Conservation (phyloP, 1,140 invertebrate species). For the Nomia melanderi region DNA sequence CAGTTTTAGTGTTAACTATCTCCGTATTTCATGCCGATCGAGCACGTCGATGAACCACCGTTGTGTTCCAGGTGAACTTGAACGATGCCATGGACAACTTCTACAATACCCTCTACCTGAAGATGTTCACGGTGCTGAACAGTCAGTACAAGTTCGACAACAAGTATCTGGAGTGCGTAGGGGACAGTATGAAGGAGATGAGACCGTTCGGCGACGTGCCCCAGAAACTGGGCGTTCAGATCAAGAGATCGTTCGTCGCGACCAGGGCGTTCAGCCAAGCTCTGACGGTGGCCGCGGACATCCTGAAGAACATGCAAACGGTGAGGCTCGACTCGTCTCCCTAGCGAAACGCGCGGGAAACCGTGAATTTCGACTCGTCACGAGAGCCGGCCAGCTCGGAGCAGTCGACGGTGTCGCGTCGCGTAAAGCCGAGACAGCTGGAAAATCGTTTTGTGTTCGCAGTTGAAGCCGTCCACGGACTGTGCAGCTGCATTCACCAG, state of each 20-base stretch:
- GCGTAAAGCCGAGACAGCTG: neutral
- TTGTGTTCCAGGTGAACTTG: constrained; percentile 85
- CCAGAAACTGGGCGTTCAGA: constrained; percentile 92
- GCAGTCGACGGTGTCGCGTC: too few species aligned
- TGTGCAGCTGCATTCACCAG: constrained; percentile 90
- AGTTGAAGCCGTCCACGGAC: constrained; percentile 81
- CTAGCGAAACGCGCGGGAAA: too few species aligned
- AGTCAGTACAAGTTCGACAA: constrained; percentile 93
- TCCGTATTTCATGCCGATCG: neutral
- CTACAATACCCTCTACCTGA: constrained; percentile 95
- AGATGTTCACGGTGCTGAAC: constrained; percentile 98
- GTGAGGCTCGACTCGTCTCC: constrained; percentile 80
- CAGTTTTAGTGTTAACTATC: too few species aligned
- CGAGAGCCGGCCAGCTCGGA: too few species aligned
- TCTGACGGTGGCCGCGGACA: constrained; percentile 90
- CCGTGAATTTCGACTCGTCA: neutral
- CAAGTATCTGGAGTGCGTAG: constrained; percentile 93
- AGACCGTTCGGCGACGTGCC: constrained; percentile 97
- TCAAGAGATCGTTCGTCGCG: constrained; percentile 96
- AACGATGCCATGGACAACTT: constrained; percentile 94
- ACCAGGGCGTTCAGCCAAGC: constrained; percentile 96
- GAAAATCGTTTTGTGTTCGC: constrained; percentile 29
- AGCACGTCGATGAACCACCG: neutral
- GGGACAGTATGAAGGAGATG: constrained; percentile 94
- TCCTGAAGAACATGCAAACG: constrained; percentile 90